A percentile compares a stretch with the other conserved stretches of the same genome.
phyloP scores from a whole-genome alignment of 2,113 vertebrate genomes.

The Agelaius tricolor region DNA sequence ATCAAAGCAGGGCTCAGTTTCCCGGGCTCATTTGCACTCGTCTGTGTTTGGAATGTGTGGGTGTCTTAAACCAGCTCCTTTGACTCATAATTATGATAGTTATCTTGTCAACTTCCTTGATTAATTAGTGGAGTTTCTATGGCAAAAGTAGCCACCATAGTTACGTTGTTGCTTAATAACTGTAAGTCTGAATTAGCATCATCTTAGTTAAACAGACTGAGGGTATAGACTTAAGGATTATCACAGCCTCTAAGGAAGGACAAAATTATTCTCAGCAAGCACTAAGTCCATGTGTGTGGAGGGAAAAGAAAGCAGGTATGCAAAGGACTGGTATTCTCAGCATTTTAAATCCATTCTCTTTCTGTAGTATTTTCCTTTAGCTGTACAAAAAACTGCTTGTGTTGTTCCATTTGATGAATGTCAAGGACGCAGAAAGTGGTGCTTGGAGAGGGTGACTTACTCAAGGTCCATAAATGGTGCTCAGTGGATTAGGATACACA shows the following conservation, averaged over 20 bases:
- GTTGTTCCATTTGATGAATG: background rate
- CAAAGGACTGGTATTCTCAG: background rate
- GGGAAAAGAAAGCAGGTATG: background rate
- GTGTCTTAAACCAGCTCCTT: background rate
- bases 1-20: background rate
- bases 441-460: background rate
- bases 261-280: background rate
- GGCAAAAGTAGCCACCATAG: background rate
- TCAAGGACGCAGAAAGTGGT: background rate
- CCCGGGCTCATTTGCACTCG: accelerated
- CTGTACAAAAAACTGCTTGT: background rate
- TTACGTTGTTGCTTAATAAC: background rate
- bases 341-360: background rate
- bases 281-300: background rate
- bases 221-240: background rate
- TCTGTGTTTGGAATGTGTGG: background rate
- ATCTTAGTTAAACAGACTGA: background rate
- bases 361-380: background rate
- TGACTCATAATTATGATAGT: background rate
- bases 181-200: background rate
- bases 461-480: background rate
- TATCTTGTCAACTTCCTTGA: background rate
- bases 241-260: background rate
- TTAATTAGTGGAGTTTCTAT: background rate
- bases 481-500: background rate